Base-by-base conservation (phyloP, 1,140 invertebrate genomes). In the Bradynema listronoti region DNA sequence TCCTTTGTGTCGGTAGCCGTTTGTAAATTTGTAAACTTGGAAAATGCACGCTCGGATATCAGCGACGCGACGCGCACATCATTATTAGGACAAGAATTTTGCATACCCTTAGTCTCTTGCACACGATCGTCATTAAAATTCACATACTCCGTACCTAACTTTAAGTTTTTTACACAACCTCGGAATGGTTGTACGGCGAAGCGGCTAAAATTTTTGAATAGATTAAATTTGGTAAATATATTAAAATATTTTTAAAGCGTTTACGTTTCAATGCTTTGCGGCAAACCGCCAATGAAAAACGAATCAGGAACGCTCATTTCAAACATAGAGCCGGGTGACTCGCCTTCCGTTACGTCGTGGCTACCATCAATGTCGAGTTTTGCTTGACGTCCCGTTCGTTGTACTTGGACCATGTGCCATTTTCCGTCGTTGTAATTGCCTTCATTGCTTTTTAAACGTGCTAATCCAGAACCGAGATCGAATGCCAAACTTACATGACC, bases 81-180 rank as follows among this genome's bases (percentile, higher is more conserved):
- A 82, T 87, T 85, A 6, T 83, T 82, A 33, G 88, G 88, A 80
- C 91, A 95, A 25, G 90, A 90, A 19, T 86, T 85, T 32, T 84
- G 84, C 0, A 91, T 86, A 45, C 88, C 89, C 57, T 80, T 80
- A 30, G 86, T 85, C 0, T 87, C 85, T 71, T 88, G 85, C 1
- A 86, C 80, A 64, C 87, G 87, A 58, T 86, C 83, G n/a, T n/a
- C n/a, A 52, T 84, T 87, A 0, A 95, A 81, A 78, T 92, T 87
- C 29, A 90, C 84, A n/a, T 84, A 83, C 5, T 83, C 82, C 0
- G 84, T 83, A 7, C 85, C 84, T 46, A 96, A 86, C 22, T 83
- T 81, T 1, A 96, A 85, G 59, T 88, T 83, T 68, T 89, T 85
- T 39, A 98, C 87, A 75, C 93, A 98, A 2, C 93, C 93, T 71